Evolutionary conservation across 2,888 invertebrate genomes (phyloP).

Genomic region (Taphrorychus bicolor): DNA sequence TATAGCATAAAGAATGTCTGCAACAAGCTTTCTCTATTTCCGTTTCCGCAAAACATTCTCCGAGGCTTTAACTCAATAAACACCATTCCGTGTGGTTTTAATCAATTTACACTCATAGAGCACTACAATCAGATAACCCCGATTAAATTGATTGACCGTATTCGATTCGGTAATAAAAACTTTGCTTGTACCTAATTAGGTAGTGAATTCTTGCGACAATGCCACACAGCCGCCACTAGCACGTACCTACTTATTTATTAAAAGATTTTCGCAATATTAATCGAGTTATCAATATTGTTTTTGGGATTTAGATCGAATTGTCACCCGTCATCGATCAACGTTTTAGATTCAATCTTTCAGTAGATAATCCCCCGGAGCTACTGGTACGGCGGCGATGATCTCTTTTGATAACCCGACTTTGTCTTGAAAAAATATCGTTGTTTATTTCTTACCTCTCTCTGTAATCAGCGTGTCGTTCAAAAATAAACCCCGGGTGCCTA

Average conservation of each 20-base stretch:
- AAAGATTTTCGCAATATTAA: constrained; percentile 33
- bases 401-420: neutral
- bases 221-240: neutral
- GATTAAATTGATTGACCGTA: too few species aligned
- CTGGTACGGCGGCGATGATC: constrained; percentile 16
- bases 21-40: too few species aligned
- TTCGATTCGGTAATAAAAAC: neutral
- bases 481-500: neutral
- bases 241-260: neutral
- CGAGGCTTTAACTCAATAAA: too few species aligned
- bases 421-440: too few species aligned
- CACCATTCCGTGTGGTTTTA: too few species aligned
- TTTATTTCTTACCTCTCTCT: too few species aligned
- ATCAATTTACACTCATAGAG: too few species aligned
- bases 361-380: constrained; percentile 26
- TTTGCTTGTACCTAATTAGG: neutral
- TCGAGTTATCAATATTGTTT: constrained; percentile 36
- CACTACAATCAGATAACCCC: too few species aligned
- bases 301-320: constrained; percentile 38
- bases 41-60: too few species aligned
- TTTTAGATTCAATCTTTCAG: constrained; percentile 36
- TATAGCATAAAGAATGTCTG: too few species aligned
- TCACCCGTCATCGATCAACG: constrained; percentile 35
- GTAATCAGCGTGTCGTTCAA: too few species aligned
- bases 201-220: neutral